Evolutionary conservation across 2,888 invertebrate genomes (phyloP).

Genomic region (Aricia artaxerxes): DNA sequence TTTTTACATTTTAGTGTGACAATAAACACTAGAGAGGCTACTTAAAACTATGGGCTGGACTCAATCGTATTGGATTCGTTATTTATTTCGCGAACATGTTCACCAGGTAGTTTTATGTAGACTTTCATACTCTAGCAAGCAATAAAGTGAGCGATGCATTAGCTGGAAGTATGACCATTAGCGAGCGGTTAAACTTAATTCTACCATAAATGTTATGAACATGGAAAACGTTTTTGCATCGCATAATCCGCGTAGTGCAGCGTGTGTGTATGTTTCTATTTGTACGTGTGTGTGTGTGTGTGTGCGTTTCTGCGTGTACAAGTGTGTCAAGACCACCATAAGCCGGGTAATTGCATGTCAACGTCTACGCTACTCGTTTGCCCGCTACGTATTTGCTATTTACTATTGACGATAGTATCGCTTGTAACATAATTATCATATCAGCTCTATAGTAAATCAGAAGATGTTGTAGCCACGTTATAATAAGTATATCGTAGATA

Average conservation of each 20-base stretch:
- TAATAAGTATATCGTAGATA: neutral
- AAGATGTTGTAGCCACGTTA: neutral
- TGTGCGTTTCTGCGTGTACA: slow-evolving; percentile 38
- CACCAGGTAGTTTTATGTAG: neutral
- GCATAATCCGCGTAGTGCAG: neutral
- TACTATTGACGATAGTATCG: neutral
- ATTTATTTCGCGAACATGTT: neutral
- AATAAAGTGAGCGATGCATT: neutral
- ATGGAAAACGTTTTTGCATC: slow-evolving; percentile 17
- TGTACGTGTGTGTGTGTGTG: too few species aligned
- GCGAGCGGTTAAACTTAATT: slow-evolving; percentile 13
- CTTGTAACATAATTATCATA: neutral
- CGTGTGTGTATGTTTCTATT: neutral
- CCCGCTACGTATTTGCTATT: slow-evolving; percentile 22
- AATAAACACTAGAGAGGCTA: neutral
- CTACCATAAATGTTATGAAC: slow-evolving; percentile 6
- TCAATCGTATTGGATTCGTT: neutral
- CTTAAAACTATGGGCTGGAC: neutral
- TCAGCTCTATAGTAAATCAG: neutral
- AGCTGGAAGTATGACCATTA: slow-evolving; percentile 6
- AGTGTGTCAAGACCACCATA: slow-evolving; percentile 41
- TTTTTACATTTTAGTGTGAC: neutral
- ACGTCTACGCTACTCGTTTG: slow-evolving; percentile 24
- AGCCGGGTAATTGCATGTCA: slow-evolving; percentile 32
- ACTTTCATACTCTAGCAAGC: neutral